Percentiles rank a stretch among this genome's conserved stretches.
Conservation (phyloP, 1,140 invertebrate genomes). For the Drosophila pectinifera region DNA sequence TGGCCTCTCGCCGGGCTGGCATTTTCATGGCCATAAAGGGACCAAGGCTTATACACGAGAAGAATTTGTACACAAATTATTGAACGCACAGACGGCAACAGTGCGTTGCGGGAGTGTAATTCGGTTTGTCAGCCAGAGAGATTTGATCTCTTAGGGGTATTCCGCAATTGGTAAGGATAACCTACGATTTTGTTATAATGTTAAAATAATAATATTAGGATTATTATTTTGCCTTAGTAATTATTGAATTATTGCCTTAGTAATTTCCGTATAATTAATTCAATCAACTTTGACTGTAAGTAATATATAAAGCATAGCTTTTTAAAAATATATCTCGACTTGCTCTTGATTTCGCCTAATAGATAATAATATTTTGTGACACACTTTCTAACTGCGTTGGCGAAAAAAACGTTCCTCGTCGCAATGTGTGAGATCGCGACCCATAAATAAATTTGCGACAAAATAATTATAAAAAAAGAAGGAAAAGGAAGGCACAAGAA, state of each 20-base stretch:
- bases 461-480: slow-evolving; percentile 73
- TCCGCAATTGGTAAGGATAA: not conserved
- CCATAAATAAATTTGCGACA: slow-evolving; percentile 65
- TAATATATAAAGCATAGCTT: no score
- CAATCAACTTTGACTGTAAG: no score
- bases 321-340: no score
- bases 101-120: slow-evolving; percentile 33
- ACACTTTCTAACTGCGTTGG: slow-evolving; percentile 1
- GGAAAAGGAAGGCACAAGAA: slow-evolving; percentile 22
- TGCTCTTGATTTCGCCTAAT: no score
- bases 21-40: slow-evolving; percentile 80
- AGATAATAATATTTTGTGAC: not conserved
- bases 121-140: not conserved
- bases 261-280: no score
- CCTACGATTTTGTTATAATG: not conserved
- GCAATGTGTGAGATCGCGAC: slow-evolving; percentile 17
- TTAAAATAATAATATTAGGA: not conserved
- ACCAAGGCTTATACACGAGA: slow-evolving; percentile 33
- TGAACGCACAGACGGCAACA: slow-evolving; percentile 55
- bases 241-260: not conserved
- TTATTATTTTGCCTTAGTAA: no score
- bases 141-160: not conserved
- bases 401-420: slow-evolving; percentile 5
- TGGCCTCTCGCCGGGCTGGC: slow-evolving; percentile 31
- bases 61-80: slow-evolving; percentile 79